phyloP scores from a whole-genome alignment of 2,113 vertebrate species.

The Actenoides lindsayi region DNA sequence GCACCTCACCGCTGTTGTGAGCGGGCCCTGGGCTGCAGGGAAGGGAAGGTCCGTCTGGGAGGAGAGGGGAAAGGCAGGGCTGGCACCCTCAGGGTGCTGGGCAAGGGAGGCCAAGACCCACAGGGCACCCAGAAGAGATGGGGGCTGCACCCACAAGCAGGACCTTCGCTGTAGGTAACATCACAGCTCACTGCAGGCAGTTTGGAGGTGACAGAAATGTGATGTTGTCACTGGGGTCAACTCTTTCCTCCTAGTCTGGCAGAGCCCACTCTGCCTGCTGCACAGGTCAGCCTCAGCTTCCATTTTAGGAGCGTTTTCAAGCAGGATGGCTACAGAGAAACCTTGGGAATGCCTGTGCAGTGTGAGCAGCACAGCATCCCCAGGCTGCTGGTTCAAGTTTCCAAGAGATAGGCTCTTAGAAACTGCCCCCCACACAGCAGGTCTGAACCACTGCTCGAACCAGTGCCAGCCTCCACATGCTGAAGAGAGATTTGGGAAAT shows the following conservation, averaged over 20 bases:
- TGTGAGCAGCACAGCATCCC: neutral
- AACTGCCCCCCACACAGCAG: neutral
- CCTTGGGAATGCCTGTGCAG: neutral
- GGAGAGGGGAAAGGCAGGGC: neutral
- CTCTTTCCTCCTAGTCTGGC: neutral
- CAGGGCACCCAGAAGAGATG: neutral
- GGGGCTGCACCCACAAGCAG: neutral
- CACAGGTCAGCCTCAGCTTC: neutral
- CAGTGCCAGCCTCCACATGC: neutral
- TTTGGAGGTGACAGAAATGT: neutral
- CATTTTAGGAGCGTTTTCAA: neutral
- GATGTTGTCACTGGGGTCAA: too few species aligned
- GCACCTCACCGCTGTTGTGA: neutral
- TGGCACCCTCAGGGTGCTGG: neutral
- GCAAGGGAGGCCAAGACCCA: neutral
- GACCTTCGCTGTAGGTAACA: neutral
- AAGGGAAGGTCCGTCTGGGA: neutral
- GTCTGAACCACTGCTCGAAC: neutral
- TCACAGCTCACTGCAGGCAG: fast-evolving
- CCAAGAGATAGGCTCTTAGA: neutral
- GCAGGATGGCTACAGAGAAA: neutral
- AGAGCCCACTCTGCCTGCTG: neutral
- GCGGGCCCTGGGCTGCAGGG: neutral
- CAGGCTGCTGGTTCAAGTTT: neutral
- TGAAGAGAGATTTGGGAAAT: neutral